A percentile compares a stretch with the other conserved stretches of the same genome.
These are phyloP conservation scores for Zoanthus solanderi DNA, from an alignment of 92 coral and sea anemone genomes.

Conservation along the genomic window DNA sequence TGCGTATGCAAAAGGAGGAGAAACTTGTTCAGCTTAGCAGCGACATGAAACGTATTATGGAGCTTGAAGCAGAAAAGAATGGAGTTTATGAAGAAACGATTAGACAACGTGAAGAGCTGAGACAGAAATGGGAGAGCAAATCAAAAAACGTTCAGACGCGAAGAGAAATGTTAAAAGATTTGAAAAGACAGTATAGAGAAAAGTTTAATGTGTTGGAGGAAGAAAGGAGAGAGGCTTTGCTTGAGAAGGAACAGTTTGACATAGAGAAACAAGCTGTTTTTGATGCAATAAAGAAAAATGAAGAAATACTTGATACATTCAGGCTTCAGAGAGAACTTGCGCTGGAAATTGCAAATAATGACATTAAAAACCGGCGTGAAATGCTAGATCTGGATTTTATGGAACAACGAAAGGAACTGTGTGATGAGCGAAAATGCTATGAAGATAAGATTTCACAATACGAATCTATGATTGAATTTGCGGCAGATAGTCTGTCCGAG, in stretches of 20 bases:
- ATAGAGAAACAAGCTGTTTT: constrained; percentile 70
- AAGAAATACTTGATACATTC: constrained; percentile 65
- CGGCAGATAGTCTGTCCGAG: constrained; percentile 91
- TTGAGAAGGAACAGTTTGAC: constrained; percentile 80
- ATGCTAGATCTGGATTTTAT: constrained; percentile 82
- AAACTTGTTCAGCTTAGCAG: constrained; percentile 76
- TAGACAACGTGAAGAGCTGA: constrained; percentile 73
- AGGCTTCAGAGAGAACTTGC: constrained; percentile 75
- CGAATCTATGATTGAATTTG: constrained; percentile 82
- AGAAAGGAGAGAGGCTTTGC: constrained; percentile 71
- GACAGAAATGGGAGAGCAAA: constrained; percentile 80
- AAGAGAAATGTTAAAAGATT: constrained; percentile 66
- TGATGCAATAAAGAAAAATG: constrained; percentile 63
- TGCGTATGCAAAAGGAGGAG: constrained; percentile 86
- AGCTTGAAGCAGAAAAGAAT: constrained; percentile 80
- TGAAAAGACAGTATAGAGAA: constrained; percentile 73
- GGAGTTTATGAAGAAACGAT: constrained; percentile 70
- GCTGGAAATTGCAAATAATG: constrained; percentile 67
- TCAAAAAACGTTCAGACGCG: constrained; percentile 72
- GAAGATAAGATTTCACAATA: constrained; percentile 78
- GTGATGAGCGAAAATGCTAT: constrained; percentile 66
- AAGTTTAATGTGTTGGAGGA: constrained; percentile 84
- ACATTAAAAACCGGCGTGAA: constrained; percentile 79
- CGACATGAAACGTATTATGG: constrained; percentile 84
- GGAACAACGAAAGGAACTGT: constrained; percentile 72